Base-by-base conservation (phyloP, 2,113 vertebrate species). In the Prolemur simus region DNA sequence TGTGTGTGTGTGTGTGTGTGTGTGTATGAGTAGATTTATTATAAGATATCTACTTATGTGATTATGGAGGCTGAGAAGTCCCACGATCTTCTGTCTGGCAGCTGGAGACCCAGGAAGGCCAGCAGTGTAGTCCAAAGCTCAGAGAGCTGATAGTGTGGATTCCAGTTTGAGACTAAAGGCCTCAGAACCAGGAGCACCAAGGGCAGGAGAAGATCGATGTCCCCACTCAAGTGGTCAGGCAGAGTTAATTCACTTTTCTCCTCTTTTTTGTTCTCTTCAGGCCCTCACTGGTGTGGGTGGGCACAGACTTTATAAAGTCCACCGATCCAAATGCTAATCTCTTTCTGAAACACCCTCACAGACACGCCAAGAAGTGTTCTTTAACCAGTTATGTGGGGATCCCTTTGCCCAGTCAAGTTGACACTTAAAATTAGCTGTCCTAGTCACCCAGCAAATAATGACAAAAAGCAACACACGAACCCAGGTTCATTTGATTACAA, bases 61-160 rank as follows among this genome's bases (percentile, higher is more conserved):
- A 3, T 6, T 69, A 14, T 14, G 56, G 54, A 47, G 37, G 47
- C 17, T 4, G 25, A 37, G 15, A 47, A 37, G 47, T n/a, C 29
- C 23, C 4, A 5, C 6, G 0, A 18, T 13, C 20, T 18, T 13
- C 13, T 5, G 0, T 78, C 5, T 3, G 3, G 6, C 45, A 49
- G 10, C 49, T 42, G 27, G 52, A 82, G 76, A 21, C 27, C 12
- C 34, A 39, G 27, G 15, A 77, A n/a, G n/a, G 9, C 11, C 27
- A 3, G 9, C 6, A 17, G 15, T 58, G 3, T 9, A 56, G 60
- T 68, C 58, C 11, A 20, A 58, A 66, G 47, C 8, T 17, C 5
- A 25, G 27, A 47, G 47, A 56, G 7, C 27, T 10, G 29, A 34
- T 4, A 54, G 8, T 3, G 3, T 15, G 32, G 58, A 27, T 37